These are phyloP conservation scores for Tachysurus fulvidraco DNA, from an alignment of 2,113 vertebrate species.

Conservation along the genomic window DNA sequence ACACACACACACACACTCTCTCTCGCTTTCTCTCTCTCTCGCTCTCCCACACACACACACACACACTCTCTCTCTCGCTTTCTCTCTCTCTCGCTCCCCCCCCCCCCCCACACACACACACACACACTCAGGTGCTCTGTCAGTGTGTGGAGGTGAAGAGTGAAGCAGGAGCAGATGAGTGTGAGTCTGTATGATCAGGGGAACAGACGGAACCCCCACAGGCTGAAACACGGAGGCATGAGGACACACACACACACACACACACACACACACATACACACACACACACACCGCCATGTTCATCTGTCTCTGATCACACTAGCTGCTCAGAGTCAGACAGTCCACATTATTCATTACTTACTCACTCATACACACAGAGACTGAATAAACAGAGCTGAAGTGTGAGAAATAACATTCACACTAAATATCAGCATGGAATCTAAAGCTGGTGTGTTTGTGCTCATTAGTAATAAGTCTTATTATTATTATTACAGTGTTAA, in stretches of 20 bases:
- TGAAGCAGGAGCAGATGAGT: neutral
- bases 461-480: neutral
- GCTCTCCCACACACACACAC: neutral
- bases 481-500: neutral
- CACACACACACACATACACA: neutral
- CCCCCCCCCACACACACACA: neutral
- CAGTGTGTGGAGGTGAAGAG: neutral
- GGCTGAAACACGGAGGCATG: neutral
- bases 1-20: too few relatives aligned
- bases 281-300: neutral
- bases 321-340: neutral
- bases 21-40: too few relatives aligned
- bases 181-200: conserved; percentile 26
- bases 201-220: conserved; percentile 35
- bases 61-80: neutral
- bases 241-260: conserved; percentile 2
- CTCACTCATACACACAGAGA: neutral
- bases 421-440: neutral
- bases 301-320: conserved; percentile 43
- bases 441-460: neutral
- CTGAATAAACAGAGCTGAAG: neutral
- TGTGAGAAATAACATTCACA: neutral
- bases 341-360: neutral
- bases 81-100: too few relatives aligned
- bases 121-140: neutral